Evolutionary conservation across 2,113 vertebrate species (phyloP).

Genomic region (Holacanthus passer): DNA sequence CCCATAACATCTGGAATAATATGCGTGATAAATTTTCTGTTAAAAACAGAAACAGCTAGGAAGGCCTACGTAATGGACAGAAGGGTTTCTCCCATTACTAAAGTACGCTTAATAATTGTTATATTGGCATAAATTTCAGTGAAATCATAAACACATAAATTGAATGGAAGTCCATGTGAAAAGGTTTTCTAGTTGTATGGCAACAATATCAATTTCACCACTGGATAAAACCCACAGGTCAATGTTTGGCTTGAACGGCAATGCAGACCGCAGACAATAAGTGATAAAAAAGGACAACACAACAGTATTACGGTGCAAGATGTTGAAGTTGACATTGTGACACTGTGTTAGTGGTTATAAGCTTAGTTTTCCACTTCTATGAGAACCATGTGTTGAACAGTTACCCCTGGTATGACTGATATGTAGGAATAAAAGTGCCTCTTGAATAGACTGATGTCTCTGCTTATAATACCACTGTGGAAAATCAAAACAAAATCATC

Average conservation of each 20-base stretch:
- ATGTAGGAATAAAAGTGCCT: constrained; percentile 88
- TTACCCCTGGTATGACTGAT: constrained; percentile 88
- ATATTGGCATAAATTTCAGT: not conserved
- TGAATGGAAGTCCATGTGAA: constrained; percentile 21
- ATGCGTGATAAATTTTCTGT: too few relatives aligned
- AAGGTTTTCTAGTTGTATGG: not conserved
- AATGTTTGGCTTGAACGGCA: not conserved
- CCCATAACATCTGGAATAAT: too few relatives aligned
- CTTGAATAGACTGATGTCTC: constrained; percentile 87
- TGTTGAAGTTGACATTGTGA: too few relatives aligned
- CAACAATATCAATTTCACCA: constrained; percentile 2
- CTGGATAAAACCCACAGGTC: not conserved
- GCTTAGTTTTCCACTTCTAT: constrained; percentile 20
- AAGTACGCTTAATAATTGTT: too few relatives aligned
- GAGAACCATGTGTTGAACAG: constrained; percentile 29
- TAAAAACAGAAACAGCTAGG: too few relatives aligned
- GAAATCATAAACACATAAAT: not conserved
- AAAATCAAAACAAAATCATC: constrained; percentile 61
- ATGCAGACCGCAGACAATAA: not conserved
- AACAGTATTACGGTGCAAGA: not conserved
- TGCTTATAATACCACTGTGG: constrained; percentile 89
- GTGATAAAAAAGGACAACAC: constrained; percentile 15
- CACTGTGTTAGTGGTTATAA: constrained; percentile 45
- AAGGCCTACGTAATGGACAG: too few relatives aligned
- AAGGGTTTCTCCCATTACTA: too few relatives aligned